A percentile compares a stretch with the other conserved stretches of the same genome.
These are phyloP conservation scores for Sebastes ruberrimus DNA, from an alignment of 2,797 vertebrate genomes.

Conservation along the genomic window DNA sequence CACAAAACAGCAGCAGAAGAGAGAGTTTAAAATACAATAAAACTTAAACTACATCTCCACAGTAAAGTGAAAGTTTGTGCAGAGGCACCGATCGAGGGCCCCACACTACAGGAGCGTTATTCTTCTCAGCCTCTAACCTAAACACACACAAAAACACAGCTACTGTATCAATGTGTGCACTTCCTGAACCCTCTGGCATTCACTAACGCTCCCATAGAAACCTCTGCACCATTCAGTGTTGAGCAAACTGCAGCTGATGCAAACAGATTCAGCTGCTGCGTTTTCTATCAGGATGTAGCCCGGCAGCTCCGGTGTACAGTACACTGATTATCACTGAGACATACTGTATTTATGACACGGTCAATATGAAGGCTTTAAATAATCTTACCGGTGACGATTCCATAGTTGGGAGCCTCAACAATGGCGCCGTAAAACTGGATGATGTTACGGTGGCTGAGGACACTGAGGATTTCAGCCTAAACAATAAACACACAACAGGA, in stretches of 20 bases:
- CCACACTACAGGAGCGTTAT: conserved; percentile 13
- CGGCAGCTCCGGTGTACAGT: not conserved
- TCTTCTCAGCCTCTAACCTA: conserved; percentile 30
- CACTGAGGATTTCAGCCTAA: conserved; percentile 97
- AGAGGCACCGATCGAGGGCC: not conserved
- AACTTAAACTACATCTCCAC: not conserved
- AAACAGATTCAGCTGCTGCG: conserved; percentile 23
- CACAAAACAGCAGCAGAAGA: not conserved
- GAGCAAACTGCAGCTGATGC: conserved; percentile 39
- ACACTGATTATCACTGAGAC: not conserved
- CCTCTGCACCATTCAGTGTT: conserved; percentile 31
- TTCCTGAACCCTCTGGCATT: conserved; percentile 56
- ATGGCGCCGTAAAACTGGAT: conserved; percentile 98
- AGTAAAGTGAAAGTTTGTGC: not conserved
- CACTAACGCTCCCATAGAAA: conserved; percentile 51
- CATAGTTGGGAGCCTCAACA: conserved; percentile 96
- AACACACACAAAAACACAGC: conserved; percentile 33
- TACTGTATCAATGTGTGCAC: conserved; percentile 39
- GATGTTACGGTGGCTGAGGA: conserved; percentile 98
- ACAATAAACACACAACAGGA: conserved; percentile 21
- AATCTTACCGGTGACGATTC: conserved; percentile 94
- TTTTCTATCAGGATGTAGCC: not conserved
- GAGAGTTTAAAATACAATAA: not conserved
- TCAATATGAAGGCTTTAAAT: not conserved
- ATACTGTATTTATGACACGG: not conserved